Base-by-base conservation (phyloP, 2,113 vertebrate species). In the Cacatua alba region DNA sequence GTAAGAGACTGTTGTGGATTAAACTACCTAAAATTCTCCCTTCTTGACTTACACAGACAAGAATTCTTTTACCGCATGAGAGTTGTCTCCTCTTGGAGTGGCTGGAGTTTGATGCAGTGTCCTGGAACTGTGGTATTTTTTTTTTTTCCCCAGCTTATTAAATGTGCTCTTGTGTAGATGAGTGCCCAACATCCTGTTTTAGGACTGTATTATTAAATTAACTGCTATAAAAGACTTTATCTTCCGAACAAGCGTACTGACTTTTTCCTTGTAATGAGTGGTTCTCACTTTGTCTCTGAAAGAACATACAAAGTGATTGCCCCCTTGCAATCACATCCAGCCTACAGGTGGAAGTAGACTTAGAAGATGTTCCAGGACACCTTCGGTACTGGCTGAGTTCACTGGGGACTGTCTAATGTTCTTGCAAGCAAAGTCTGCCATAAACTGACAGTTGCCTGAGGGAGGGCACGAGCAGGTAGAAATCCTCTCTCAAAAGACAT, bases 191-290 rank as follows among this genome's bases (percentile, higher is more conserved):
- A 94, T 88, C 95, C 90, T 93, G 76, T 80, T 96, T 95, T 96
- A 95, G 97, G 95, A 97, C 95, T 97, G 95, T 98, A 92, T 96
- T 86, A 94, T 96, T 97, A 94, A 95, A 93, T 96, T 97, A 60
- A 89, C 97, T 96, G 64, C 95, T 96, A 98, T 98, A 98, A 98
- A 98, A 88, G 83, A 97, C 92, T 93, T 97, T 97, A 97, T 91
- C 95, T 98, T 96, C 95, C 75, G 92, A 97, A 78, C 43, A 51
- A 44, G 90, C 6, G 93, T 98, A 92, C 86, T 89, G 96, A 72
- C 76, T 96, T 86, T 82, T 97, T 97, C 92, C 95, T 92, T 92
- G 41, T 90, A 85, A 70, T 26, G 41, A 78, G 74, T 1, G 3
- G 78, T 75, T 94, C 51, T 93, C 83, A 20, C 82, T 94, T 80